Evolutionary conservation across 1,140 invertebrate genomes (phyloP), one percentile per base, ranked within the genome.

Genomic region (Pectinophora gossypiella): DNA sequence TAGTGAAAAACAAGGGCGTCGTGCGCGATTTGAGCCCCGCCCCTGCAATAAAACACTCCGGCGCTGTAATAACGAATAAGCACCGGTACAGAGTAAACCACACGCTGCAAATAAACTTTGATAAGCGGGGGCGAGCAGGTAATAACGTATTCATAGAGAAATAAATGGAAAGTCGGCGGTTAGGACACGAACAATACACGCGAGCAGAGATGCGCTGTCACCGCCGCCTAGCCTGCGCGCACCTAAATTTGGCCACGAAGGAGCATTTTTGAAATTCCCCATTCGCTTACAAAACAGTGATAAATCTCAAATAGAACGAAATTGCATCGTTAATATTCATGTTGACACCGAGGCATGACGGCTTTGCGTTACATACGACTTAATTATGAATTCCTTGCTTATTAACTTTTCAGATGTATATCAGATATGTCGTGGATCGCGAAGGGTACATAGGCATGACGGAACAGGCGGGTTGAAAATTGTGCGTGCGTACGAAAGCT

Each of bases 101-200:
- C 82, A 85, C 72, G 81, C 78, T 85, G 84, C 80, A 87, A 87
- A 87, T 87, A 87, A 87, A 85, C 81, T 84, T 85, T 85, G 84
- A 87, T 87, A 87, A 85, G 84, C 81, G 84, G 68, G 75, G 80
- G 80, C 78, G 84, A 85, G 75, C 80, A 85, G 80, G 82, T 87
- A 87, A 87, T 87, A 87, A 85, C 84, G 84, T 87, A 87, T 87
- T 87, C 84, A 87, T 87, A 87, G 81, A 83, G 84, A 87, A 87
- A 85, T 85, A 85, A 87, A 87, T 87, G 84, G 81, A 83, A 87
- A 87, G 84, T 87, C 81, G 77, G 70, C 72, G 76, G 84, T 78
- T 85, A 85, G 80, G 74, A 85, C 71, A 74, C 63, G 77, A 82
- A 85, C 81, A 85, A 85, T 82, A 78, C 76, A 68, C 68, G 72